These are phyloP conservation scores for Sternarchorhynchus goeldii DNA, from an alignment of 2,797 vertebrate species.

Conservation along the genomic window DNA sequence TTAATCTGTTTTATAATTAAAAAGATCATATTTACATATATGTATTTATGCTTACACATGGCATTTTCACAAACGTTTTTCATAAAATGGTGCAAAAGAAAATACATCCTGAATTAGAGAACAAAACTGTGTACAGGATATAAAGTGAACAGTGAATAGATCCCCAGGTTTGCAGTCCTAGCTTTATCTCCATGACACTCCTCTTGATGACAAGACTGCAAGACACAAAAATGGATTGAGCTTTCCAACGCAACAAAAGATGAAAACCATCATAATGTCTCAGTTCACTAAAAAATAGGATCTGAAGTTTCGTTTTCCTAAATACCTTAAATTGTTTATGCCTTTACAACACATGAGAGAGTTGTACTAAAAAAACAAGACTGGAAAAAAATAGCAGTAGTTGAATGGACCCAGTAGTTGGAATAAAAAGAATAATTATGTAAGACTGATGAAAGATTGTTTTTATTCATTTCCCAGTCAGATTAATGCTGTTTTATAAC, in stretches of 20 bases:
- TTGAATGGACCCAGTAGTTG: too few relatives aligned
- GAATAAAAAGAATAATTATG: too few relatives aligned
- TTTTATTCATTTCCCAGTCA: background rate
- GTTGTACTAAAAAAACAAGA: too few relatives aligned
- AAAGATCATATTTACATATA: slow-evolving; percentile 52
- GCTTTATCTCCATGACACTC: slow-evolving; percentile 79
- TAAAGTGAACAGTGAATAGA: slow-evolving; percentile 58
- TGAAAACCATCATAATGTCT: slow-evolving; percentile 7
- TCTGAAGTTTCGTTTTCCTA: background rate
- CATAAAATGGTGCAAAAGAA: slow-evolving; percentile 39
- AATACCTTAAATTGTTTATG: background rate
- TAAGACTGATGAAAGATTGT: too few relatives aligned
- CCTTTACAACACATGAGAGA: background rate
- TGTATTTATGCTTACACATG: background rate
- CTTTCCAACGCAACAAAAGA: background rate
- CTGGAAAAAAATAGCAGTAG: too few relatives aligned
- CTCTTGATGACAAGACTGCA: slow-evolving; percentile 72
- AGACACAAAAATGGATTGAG: slow-evolving; percentile 61
- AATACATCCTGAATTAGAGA: slow-evolving; percentile 33
- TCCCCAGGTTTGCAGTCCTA: slow-evolving; percentile 47
- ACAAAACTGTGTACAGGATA: slow-evolving; percentile 23
- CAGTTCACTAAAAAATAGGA: background rate
- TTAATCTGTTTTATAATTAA: slow-evolving; percentile 53
- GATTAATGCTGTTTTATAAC: background rate
- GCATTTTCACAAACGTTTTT: slow-evolving; percentile 39